Conservation (phyloP, 2,797 vertebrate genomes). For the Pygocentrus nattereri region DNA sequence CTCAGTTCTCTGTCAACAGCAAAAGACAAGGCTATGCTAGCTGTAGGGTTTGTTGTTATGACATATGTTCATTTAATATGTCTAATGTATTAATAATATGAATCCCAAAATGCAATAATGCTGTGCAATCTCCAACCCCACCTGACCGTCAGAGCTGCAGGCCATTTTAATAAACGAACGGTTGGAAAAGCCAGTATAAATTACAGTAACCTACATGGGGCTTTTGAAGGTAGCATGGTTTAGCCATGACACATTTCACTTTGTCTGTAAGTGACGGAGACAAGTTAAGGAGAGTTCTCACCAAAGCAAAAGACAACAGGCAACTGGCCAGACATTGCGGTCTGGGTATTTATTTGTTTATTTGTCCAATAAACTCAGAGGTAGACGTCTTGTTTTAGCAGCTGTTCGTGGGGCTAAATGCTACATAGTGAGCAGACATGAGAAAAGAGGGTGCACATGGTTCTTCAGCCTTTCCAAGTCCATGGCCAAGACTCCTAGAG, state of each 20-base stretch:
- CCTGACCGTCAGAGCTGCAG: background rate
- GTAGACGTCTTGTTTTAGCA: conserved; percentile 50
- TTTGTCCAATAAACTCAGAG: conserved; percentile 46
- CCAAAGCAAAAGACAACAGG: conserved; percentile 1
- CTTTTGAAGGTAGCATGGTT: background rate
- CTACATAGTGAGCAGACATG: background rate
- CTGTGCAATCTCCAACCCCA: background rate
- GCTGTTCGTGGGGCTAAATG: conserved; percentile 42
- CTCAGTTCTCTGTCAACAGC: background rate
- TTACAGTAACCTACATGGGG: background rate
- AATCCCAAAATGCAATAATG: background rate
- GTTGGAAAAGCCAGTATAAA: background rate
- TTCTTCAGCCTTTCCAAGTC: background rate
- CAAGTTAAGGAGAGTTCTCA: background rate
- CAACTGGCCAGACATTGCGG: conserved; percentile 26
- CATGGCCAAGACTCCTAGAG: background rate
- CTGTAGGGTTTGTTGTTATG: background rate
- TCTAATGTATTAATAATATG: background rate
- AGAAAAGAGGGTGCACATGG: background rate
- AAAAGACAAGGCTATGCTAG: background rate
- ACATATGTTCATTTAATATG: background rate
- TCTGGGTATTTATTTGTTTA: conserved; percentile 54
- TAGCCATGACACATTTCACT: background rate
- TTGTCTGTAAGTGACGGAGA: background rate
- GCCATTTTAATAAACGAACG: background rate